Evolutionary conservation across 37 sponge, comb jelly and placozoan species (phyloP).

Genomic region (Beroe ovata): DNA sequence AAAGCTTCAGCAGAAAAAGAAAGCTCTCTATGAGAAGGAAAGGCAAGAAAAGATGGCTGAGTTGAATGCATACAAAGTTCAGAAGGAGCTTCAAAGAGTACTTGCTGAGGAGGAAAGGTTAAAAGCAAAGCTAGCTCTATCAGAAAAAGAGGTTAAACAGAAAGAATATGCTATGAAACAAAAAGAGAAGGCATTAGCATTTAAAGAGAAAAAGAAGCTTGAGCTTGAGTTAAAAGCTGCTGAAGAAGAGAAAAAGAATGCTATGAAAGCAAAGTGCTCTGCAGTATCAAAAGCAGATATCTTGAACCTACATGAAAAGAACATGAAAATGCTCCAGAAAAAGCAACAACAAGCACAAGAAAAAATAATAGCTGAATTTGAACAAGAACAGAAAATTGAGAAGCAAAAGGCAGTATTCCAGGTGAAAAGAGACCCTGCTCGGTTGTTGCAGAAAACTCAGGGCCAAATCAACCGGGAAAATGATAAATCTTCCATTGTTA

Average conservation of each 20-base stretch:
- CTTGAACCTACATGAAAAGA: constrained; percentile 13
- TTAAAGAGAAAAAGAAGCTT: constrained; percentile 1
- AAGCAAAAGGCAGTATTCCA: background rate
- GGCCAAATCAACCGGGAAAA: constrained; percentile 35
- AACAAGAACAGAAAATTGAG: constrained; percentile 34
- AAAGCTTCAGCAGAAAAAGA: background rate
- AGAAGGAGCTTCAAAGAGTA: constrained; percentile 12
- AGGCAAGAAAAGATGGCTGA: background rate
- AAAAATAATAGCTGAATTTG: constrained; percentile 25
- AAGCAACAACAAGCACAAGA: constrained; percentile 36
- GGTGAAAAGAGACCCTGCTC: background rate
- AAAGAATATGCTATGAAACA: constrained; percentile 8
- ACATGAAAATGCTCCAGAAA: constrained; percentile 12
- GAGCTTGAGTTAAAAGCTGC: background rate
- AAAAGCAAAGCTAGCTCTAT: background rate
- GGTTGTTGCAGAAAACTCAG: constrained; percentile 31
- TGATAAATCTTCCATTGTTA: background rate
- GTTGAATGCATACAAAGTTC: constrained; percentile 48
- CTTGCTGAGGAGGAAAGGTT: constrained; percentile 8
- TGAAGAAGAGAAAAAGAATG: background rate
- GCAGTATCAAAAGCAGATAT: background rate
- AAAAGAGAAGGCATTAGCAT: constrained; percentile 26
- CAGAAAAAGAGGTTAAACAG: constrained; percentile 12
- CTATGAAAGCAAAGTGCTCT: background rate
- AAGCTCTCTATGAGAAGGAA: background rate